Conservation (phyloP, 2,888 invertebrate genomes). For the Leucozona laternaria region DNA sequence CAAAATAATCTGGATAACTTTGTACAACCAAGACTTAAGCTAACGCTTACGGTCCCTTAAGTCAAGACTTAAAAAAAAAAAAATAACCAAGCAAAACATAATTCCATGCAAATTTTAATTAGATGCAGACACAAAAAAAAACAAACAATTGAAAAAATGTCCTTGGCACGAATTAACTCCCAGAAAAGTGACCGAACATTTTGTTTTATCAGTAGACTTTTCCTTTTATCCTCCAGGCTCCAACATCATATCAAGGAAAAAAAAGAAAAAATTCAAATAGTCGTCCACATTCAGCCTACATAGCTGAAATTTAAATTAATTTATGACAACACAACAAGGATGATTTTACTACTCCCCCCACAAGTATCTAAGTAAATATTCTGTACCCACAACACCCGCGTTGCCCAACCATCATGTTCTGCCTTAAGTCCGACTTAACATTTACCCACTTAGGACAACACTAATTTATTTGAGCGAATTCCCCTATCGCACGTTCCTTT, state of each 20-base stretch:
- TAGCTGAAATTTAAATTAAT: conserved; percentile 45
- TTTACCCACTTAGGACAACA: conserved; percentile 30
- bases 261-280: not conserved
- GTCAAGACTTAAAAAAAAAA: not conserved
- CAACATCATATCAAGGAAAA: not conserved
- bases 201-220: no score
- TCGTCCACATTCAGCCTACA: not conserved
- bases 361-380: conserved; percentile 4
- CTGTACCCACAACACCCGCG: not conserved
- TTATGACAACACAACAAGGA: conserved; percentile 53
- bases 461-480: conserved; percentile 57
- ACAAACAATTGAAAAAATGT: not conserved
- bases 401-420: not conserved
- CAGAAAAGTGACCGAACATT: not conserved
- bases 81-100: not conserved
- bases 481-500: conserved; percentile 22
- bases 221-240: not conserved
- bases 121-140: not conserved
- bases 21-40: no score
- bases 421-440: conserved; percentile 9
- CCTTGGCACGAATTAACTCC: not conserved
- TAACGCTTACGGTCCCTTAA: not conserved
- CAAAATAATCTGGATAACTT: no score
- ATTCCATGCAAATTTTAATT: not conserved
- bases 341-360: conserved; percentile 45